These are phyloP conservation scores for Dendropsophus ebraccatus DNA, from an alignment of 2,113 vertebrate genomes.

Conservation along the genomic window DNA sequence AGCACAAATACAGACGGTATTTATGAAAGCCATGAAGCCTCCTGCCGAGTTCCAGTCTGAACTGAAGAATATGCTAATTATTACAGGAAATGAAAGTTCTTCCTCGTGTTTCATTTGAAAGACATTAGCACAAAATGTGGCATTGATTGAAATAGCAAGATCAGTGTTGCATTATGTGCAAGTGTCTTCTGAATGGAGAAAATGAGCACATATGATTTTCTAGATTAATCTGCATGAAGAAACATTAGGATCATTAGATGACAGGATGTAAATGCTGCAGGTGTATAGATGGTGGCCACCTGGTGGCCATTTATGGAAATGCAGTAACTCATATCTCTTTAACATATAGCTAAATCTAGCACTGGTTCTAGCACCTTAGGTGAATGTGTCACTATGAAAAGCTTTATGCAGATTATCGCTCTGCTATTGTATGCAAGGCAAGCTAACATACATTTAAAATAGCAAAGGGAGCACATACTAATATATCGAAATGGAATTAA, in stretches of 20 bases:
- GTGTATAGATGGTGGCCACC: slow-evolving; percentile 48
- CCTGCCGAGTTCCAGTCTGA: slow-evolving; percentile 40
- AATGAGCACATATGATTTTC: slow-evolving; percentile 59
- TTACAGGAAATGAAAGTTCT: slow-evolving; percentile 45
- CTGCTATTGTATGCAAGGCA: background rate
- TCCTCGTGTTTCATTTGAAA: slow-evolving; percentile 44
- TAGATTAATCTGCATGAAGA: slow-evolving; percentile 57
- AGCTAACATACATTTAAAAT: background rate
- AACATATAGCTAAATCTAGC: background rate
- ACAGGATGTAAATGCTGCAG: slow-evolving; percentile 54
- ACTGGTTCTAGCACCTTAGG: background rate
- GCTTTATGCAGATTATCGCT: background rate
- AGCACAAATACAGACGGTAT: slow-evolving; percentile 48
- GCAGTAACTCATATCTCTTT: background rate
- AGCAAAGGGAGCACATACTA: too few relatives aligned
- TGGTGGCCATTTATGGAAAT: slow-evolving; percentile 38
- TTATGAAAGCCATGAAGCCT: slow-evolving; percentile 28
- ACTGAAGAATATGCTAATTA: slow-evolving; percentile 53
- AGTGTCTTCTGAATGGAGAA: slow-evolving; percentile 59
- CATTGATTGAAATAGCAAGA: slow-evolving; percentile 59
- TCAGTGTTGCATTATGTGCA: slow-evolving; percentile 59
- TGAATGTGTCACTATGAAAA: background rate
- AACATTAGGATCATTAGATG: slow-evolving; percentile 47
- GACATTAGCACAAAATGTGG: slow-evolving; percentile 56
- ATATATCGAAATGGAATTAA: background rate